Percentiles rank a stretch among this genome's conserved stretches.
Conservation (phyloP, 1,140 invertebrate genomes). For the Palaemon carinicauda region DNA sequence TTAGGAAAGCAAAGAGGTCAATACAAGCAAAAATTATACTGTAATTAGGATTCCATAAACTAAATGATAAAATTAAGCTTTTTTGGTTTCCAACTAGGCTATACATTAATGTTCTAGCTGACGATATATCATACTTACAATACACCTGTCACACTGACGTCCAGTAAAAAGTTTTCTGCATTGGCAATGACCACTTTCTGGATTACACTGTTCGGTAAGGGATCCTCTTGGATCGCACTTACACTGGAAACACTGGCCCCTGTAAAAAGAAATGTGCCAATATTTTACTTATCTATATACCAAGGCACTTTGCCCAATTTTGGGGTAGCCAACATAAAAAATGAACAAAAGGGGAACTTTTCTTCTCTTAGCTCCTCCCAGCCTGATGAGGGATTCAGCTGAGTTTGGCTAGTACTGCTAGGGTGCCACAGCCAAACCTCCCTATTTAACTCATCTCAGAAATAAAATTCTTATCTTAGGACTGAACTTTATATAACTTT, state of each 20-base stretch:
- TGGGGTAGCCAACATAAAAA: too few relatives aligned
- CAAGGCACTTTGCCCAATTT: too few relatives aligned
- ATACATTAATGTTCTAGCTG: background rate
- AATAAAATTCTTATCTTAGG: too few relatives aligned
- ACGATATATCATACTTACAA: slow-evolving; percentile 69
- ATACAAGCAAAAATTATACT: background rate
- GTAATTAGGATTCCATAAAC: background rate
- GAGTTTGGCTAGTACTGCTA: too few relatives aligned
- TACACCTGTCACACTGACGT: slow-evolving; percentile 85
- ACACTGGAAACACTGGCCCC: slow-evolving; percentile 71
- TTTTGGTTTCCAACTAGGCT: background rate
- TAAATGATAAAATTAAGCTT: background rate
- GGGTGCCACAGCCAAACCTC: too few relatives aligned
- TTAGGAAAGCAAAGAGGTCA: background rate
- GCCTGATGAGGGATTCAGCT: too few relatives aligned
- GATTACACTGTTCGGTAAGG: slow-evolving; percentile 77
- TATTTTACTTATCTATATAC: too few relatives aligned
- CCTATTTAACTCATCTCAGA: too few relatives aligned
- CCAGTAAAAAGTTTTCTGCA: slow-evolving; percentile 85
- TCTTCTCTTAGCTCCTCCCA: too few relatives aligned
- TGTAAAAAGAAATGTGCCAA: background rate
- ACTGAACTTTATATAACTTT: too few relatives aligned
- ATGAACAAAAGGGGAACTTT: too few relatives aligned
- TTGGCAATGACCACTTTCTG: slow-evolving; percentile 85
- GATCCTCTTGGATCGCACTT: slow-evolving; percentile 81